Evolutionary conservation across 2,888 invertebrate species (phyloP).

Genomic region (Tachina grossa): DNA sequence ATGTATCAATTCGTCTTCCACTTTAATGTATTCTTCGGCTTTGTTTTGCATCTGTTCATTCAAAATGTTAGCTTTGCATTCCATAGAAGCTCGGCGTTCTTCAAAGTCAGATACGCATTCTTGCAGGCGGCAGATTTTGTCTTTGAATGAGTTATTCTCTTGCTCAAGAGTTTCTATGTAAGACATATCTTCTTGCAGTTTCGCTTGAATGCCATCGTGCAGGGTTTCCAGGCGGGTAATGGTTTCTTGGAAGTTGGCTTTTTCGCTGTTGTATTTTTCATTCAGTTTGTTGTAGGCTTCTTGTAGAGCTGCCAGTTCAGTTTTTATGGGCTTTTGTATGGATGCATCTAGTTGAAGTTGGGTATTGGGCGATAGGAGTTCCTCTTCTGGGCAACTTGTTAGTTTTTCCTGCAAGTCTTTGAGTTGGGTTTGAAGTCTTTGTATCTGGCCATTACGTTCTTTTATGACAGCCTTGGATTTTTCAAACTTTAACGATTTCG

Average conservation of each 20-base stretch:
- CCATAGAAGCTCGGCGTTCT: conserved; percentile 85
- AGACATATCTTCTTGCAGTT: conserved; percentile 89
- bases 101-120: conserved; percentile 86
- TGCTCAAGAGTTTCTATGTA: conserved; percentile 89
- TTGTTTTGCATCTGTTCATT: conserved; percentile 85
- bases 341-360: conserved; percentile 61
- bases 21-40: conserved; percentile 85
- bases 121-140: conserved; percentile 86
- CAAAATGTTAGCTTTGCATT: conserved; percentile 86
- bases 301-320: conserved; percentile 72
- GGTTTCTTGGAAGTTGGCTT: conserved; percentile 77
- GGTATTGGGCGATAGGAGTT: conserved; percentile 31
- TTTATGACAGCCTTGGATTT: conserved; percentile 84
- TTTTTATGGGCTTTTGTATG: conserved; percentile 54
- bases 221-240: conserved; percentile 79
- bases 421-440: conserved; percentile 78
- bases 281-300: conserved; percentile 74
- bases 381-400: conserved; percentile 75
- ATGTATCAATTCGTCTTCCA: conserved; percentile 86
- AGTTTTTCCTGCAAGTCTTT: conserved; percentile 75
- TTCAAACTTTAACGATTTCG: conserved; percentile 84
- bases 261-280: conserved; percentile 75
- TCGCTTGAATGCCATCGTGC: conserved; percentile 84
- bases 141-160: conserved; percentile 86
- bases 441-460: conserved; percentile 85